These are phyloP conservation scores for Poeciliopsis retropinna DNA, from an alignment of 2,113 vertebrate species.

Conservation along the genomic window DNA sequence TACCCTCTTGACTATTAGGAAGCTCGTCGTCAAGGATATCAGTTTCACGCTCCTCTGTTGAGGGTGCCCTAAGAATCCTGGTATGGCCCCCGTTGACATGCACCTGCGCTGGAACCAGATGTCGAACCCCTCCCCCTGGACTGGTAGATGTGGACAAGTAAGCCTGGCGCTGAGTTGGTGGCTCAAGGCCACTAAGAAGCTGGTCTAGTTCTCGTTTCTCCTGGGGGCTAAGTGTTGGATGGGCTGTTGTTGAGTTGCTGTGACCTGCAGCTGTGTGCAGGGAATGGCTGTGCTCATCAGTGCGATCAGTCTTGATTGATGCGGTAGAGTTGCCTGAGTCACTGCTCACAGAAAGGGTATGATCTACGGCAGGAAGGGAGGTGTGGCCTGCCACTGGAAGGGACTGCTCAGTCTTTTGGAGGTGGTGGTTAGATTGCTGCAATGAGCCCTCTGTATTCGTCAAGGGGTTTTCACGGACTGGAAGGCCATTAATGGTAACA, in stretches of 20 bases:
- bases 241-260: slow-evolving; percentile 56
- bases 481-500: slow-evolving; percentile 81
- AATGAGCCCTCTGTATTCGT: slow-evolving; percentile 58
- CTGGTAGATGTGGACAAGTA: slow-evolving; percentile 74
- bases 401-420: slow-evolving; percentile 86
- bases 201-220: slow-evolving; percentile 92
- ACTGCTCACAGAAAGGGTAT: slow-evolving; percentile 94
- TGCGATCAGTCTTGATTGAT: slow-evolving; percentile 94
- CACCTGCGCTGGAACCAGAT: slow-evolving; percentile 92
- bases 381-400: slow-evolving; percentile 77
- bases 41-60: slow-evolving; percentile 86
- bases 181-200: slow-evolving; percentile 88
- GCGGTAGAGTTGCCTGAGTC: slow-evolving; percentile 97
- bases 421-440: slow-evolving; percentile 64
- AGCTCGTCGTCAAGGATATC: slow-evolving; percentile 94
- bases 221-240: slow-evolving; percentile 85
- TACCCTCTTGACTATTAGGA: slow-evolving; percentile 89
- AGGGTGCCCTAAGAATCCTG: slow-evolving; percentile 42
- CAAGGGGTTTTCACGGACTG: slow-evolving; percentile 63
- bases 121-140: slow-evolving; percentile 77
- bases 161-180: slow-evolving; percentile 76
- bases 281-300: slow-evolving; percentile 83
- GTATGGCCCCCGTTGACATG: slow-evolving; percentile 88
- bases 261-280: slow-evolving; percentile 66
- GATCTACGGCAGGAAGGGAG: slow-evolving; percentile 84